A percentile compares a stretch with the other conserved stretches of the same genome.
phyloP scores from a whole-genome alignment of 2,113 vertebrate genomes.

The Pygoscelis antarcticus region DNA sequence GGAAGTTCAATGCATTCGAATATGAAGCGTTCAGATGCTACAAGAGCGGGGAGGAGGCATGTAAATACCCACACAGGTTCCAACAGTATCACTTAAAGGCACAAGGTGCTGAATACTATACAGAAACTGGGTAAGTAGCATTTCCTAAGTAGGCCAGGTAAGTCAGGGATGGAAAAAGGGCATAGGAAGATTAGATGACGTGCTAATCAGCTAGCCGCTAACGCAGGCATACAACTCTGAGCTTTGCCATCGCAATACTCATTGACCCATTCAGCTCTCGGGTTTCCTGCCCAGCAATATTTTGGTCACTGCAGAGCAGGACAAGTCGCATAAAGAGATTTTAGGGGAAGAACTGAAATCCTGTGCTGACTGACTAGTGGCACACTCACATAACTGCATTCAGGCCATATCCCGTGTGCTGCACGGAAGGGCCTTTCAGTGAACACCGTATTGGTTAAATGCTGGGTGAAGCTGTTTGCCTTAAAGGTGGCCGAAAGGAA shows the following conservation, averaged over 20 bases:
- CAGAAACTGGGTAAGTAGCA: neutral
- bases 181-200: neutral
- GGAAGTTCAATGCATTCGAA: neutral
- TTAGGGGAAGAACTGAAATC: neutral
- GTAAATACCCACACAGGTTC: neutral
- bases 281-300: neutral
- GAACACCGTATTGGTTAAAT: neutral
- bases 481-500: neutral
- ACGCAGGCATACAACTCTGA: neutral
- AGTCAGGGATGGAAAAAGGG: neutral
- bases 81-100: neutral
- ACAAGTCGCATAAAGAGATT: neutral
- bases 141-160: neutral
- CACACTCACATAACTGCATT: neutral
- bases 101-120: neutral
- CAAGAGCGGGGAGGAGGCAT: neutral
- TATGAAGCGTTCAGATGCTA: neutral
- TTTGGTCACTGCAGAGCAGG: neutral
- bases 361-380: neutral
- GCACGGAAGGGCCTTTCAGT: fast-evolving
- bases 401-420: neutral
- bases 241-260: neutral
- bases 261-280: neutral
- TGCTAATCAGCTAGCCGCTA: neutral
- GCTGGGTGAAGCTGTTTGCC: neutral